Evolutionary conservation across 2,888 invertebrate genomes (phyloP).

Genomic region (Caenorhabditis wallacei): DNA sequence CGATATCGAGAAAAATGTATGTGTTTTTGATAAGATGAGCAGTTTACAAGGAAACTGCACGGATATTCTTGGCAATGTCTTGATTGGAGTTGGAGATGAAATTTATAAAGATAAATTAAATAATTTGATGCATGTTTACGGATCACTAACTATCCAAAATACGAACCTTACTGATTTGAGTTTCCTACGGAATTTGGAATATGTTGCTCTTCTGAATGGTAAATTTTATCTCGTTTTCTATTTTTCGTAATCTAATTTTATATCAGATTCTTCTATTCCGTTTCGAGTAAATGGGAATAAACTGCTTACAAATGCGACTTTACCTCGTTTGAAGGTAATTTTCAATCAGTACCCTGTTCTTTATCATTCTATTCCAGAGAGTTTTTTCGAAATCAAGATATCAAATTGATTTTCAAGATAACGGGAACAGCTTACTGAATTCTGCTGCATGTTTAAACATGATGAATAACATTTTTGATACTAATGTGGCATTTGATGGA

Average conservation of each 20-base stretch:
- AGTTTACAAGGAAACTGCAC: conserved; percentile 14
- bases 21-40: conserved; percentile 21
- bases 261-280: background rate
- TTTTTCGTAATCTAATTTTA: background rate
- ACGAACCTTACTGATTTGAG: conserved; percentile 2
- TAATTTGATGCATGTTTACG: background rate
- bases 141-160: background rate
- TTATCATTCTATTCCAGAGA: background rate
- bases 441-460: background rate
- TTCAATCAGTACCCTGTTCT: background rate
- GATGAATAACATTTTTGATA: background rate
- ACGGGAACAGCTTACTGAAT: background rate
- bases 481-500: background rate
- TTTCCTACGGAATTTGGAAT: conserved; percentile 1
- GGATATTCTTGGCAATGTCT: conserved; percentile 5
- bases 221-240: no score
- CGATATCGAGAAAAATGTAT: conserved; percentile 1
- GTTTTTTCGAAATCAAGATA: background rate
- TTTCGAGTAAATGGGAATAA: background rate
- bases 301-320: background rate
- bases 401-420: conserved; percentile 3
- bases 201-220: conserved; percentile 8
- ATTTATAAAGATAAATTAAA: conserved; percentile 10
- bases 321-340: conserved; percentile 7
- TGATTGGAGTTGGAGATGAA: conserved; percentile 9